phyloP scores from a whole-genome alignment of 2,888 invertebrate species.

The Megalurothrips usitatus region DNA sequence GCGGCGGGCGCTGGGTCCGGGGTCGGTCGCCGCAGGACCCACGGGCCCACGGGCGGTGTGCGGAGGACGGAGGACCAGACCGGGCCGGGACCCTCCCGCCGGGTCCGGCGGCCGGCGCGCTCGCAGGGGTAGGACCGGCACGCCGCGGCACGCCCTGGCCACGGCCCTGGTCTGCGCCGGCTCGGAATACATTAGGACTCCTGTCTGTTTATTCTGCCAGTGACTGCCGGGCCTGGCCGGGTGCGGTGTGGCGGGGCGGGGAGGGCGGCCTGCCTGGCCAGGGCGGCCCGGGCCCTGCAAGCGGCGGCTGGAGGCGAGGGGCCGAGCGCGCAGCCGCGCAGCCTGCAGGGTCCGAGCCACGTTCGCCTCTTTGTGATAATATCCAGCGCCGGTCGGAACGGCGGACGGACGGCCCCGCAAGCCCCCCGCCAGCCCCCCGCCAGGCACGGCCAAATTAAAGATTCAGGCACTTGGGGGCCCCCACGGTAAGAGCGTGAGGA shows the following conservation, averaged over 20 bases:
- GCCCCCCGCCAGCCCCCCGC: neutral
- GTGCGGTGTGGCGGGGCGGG: neutral
- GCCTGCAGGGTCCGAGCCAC: neutral
- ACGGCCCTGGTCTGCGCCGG: neutral
- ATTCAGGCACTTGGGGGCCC: neutral
- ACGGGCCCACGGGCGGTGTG: too few relatives aligned
- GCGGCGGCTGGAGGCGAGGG: too few relatives aligned
- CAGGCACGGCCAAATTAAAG: neutral
- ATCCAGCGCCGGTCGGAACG: neutral
- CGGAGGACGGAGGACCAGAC: too few relatives aligned
- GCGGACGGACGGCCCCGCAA: neutral
- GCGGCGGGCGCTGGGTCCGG: neutral
- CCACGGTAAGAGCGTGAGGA: neutral
- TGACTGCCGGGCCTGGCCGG: neutral
- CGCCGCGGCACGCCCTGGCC: too few relatives aligned
- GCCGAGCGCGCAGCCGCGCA: neutral
- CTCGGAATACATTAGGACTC: conserved; percentile 26
- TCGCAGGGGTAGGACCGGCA: neutral
- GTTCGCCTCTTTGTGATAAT: conserved; percentile 25
- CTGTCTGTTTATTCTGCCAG: conserved; percentile 22
- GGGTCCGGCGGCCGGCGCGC: neutral
- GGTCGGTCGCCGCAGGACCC: too few relatives aligned
- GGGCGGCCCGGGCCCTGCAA: too few relatives aligned
- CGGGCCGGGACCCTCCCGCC: neutral
- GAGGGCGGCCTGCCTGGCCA: neutral